Percentiles rank a stretch among this genome's conserved stretches.
These are phyloP conservation scores for Acanthopleura granulata DNA, from an alignment of 2,888 invertebrate genomes.

Conservation along the genomic window DNA sequence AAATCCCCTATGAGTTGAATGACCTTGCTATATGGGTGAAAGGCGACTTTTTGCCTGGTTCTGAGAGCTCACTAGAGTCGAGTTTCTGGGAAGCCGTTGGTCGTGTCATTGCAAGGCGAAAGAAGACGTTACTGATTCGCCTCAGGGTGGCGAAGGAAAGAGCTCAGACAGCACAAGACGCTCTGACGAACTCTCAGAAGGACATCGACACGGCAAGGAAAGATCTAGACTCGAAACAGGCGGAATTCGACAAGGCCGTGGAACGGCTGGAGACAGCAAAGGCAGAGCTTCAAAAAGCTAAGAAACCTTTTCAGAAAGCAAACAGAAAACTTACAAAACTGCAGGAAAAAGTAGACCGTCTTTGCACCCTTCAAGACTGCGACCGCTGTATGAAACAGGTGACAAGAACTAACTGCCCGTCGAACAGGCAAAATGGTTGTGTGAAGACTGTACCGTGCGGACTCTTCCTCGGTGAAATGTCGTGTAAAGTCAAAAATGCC, in stretches of 20 bases:
- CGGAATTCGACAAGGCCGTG: not conserved
- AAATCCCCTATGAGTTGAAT: not conserved
- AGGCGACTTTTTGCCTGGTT: conserved; percentile 7
- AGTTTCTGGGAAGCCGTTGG: not conserved
- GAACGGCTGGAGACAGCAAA: not conserved
- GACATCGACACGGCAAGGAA: not conserved
- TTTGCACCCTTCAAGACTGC: not conserved
- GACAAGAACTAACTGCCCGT: not conserved
- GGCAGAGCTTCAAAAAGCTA: not conserved
- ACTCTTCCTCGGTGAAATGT: not conserved
- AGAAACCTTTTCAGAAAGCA: not conserved
- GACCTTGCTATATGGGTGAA: not conserved
- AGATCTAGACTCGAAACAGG: not conserved
- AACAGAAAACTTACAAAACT: not conserved
- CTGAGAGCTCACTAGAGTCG: not conserved
- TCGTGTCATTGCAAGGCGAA: not conserved
- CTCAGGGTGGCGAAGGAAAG: not conserved
- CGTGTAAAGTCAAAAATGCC: not conserved
- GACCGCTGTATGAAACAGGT: not conserved
- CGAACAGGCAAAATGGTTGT: not conserved
- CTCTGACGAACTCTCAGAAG: not conserved
- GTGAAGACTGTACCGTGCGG: not conserved
- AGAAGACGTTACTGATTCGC: not conserved
- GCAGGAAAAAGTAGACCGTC: not conserved
- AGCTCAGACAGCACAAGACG: not conserved